Base-by-base conservation (phyloP, 2,888 invertebrate genomes). In the Aphrophora alni region DNA sequence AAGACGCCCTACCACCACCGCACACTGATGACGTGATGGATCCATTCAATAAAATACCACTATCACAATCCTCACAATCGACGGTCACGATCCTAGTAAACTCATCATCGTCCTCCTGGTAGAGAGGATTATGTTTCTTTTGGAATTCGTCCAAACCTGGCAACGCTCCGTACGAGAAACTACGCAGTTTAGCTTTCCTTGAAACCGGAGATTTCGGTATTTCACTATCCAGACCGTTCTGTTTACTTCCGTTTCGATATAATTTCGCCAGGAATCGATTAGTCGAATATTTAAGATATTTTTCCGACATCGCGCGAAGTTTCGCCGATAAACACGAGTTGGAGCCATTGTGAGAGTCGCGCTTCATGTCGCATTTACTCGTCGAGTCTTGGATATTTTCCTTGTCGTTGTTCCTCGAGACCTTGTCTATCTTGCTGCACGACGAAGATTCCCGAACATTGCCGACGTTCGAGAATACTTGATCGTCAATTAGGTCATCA, bases 91-190 rank as follows among this genome's bases (percentile, higher is more conserved):
- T 75, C 75, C 68, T 70, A 70, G 38, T 69, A 77, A 51, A 78
- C 28, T 73, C 73, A 38, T 89, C 89, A 68, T 83, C 85, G 69
- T 92, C 91, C 84, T 93, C 92, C 83, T 92, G 91, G 87, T 92
- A 93, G 12, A 93, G 89, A 0, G 93, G 91, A 86, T 90, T 91
- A 33, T 85, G 83, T 85, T 85, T 84, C 76, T 84, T 84, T 79
- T 93, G 91, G 84, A 94, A 92, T 86, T 93, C 93, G 83, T 94
- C 93, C 83, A 94, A 88, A 0, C 93, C 94, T 0, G 94, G 94
- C 81, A 94, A 88, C 12, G 94, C 92, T 0, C 94, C 94, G 85
- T 94, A 94, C 0, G 94, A 94, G 87, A 94, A 94, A 87, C 94
- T 94, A 59, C 94, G 90, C 84, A 86, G 51, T 88, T 88, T 78